A percentile compares a stretch with the other conserved stretches of the same genome.
Evolutionary conservation across 1,140 invertebrate genomes (phyloP).

Genomic region (Calliopsis andreniformis): DNA sequence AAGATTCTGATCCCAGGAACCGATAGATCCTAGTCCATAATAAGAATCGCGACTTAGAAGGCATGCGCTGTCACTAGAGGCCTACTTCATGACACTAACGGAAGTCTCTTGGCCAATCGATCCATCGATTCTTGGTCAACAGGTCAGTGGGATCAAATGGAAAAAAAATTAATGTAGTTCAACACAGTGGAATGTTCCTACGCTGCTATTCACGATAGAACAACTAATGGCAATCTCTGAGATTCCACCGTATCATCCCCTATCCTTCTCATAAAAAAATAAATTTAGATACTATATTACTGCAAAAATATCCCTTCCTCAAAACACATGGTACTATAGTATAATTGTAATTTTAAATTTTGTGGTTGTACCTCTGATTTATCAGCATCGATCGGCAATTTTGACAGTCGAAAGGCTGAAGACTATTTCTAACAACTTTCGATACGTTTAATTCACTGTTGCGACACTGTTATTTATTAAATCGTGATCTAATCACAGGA

Average conservation of each 20-base stretch:
- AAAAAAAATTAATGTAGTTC: conserved; percentile 55
- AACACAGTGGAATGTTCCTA: conserved; percentile 1
- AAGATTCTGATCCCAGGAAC: conserved; percentile 21
- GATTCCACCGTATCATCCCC: too few species aligned
- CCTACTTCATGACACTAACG: conserved; percentile 63
- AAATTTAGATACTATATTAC: too few species aligned
- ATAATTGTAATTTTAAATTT: too few species aligned
- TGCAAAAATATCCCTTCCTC: too few species aligned
- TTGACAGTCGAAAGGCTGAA: too few species aligned
- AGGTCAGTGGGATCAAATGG: conserved; percentile 59
- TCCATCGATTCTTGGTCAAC: conserved; percentile 65
- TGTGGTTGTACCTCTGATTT: too few species aligned
- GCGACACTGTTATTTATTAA: conserved; percentile 29
- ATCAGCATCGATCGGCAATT: too few species aligned
- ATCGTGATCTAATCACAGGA: conserved; percentile 21
- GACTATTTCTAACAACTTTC: not conserved
- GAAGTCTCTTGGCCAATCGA: conserved; percentile 66
- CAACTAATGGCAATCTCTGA: too few species aligned
- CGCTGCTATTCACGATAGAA: not conserved
- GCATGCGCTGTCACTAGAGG: conserved; percentile 57
- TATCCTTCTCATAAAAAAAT: too few species aligned
- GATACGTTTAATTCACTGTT: not conserved
- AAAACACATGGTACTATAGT: too few species aligned
- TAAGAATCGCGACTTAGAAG: conserved; percentile 59
- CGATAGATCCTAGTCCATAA: conserved; percentile 34